Percentiles rank a stretch among this genome's conserved stretches.
These are phyloP conservation scores for Osmerus eperlanus DNA, from an alignment of 2,113 vertebrate species.

Conservation along the genomic window DNA sequence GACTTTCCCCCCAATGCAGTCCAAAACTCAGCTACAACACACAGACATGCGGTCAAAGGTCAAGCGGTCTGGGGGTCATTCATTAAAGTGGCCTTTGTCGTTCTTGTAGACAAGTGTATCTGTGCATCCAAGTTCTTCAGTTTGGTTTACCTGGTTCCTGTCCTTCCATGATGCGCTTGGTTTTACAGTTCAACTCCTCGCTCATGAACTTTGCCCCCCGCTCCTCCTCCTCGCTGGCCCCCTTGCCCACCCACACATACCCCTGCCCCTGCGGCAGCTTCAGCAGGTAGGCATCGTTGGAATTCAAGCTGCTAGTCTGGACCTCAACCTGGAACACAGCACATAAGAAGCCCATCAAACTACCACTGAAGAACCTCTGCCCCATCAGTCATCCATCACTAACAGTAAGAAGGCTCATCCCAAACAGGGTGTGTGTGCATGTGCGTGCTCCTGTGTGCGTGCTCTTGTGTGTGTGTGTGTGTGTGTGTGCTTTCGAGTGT, in stretches of 20 bases:
- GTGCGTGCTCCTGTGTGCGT: not conserved
- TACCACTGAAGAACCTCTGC: not conserved
- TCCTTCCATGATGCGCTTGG: slow-evolving; percentile 71
- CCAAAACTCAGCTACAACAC: slow-evolving; percentile 82
- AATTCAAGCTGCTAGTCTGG: slow-evolving; percentile 78
- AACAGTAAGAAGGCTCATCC: too few species aligned
- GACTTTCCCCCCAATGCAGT: slow-evolving; percentile 78
- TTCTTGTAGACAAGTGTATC: too few species aligned
- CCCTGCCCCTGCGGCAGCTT: slow-evolving; percentile 72
- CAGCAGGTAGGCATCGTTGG: slow-evolving; percentile 87
- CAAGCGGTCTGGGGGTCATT: not conserved
- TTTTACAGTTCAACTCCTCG: slow-evolving; percentile 69
- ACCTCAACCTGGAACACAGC: slow-evolving; percentile 74
- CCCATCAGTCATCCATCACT: not conserved
- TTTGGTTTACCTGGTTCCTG: slow-evolving; percentile 78
- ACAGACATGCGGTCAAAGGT: not conserved
- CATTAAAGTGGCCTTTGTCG: too few species aligned
- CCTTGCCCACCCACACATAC: slow-evolving; percentile 83
- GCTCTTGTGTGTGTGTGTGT: not conserved
- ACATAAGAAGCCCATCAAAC: slow-evolving; percentile 4
- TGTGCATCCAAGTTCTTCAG: not conserved
- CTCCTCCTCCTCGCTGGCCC: slow-evolving; percentile 80
- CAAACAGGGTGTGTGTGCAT: too few species aligned
- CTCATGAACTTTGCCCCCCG: slow-evolving; percentile 77
- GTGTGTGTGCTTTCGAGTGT: not conserved